Evolutionary conservation across 2,888 invertebrate genomes (phyloP).

Genomic region (Leptarthrus brevirostris): DNA sequence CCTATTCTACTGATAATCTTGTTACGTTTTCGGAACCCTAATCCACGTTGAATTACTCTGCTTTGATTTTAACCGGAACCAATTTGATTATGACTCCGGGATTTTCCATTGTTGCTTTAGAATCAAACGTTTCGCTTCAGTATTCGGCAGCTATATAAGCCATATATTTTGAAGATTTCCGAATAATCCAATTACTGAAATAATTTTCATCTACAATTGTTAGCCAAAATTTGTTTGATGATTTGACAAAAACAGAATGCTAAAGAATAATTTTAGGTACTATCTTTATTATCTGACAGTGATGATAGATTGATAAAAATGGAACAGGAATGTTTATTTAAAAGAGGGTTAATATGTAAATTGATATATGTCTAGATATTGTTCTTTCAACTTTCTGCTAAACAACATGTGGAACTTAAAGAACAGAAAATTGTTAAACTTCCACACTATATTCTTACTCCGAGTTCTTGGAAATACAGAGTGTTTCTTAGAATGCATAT

Average conservation of each 20-base stretch:
- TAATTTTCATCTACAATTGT: slow-evolving; percentile 41
- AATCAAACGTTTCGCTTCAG: neutral
- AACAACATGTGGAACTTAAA: no score
- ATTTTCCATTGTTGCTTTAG: slow-evolving; percentile 47
- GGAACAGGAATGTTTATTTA: no score
- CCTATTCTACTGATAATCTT: slow-evolving; percentile 44
- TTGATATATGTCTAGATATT: no score
- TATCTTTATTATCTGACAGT: no score
- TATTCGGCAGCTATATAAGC: slow-evolving; percentile 6
- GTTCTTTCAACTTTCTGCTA: no score
- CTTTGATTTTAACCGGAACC: slow-evolving; percentile 49
- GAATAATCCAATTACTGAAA: slow-evolving; percentile 45
- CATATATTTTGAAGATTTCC: slow-evolving; percentile 9
- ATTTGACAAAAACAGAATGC: slow-evolving; percentile 49
- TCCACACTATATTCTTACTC: no score
- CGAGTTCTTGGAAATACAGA: no score
- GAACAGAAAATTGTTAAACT: no score
- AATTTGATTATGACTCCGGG: slow-evolving; percentile 53
- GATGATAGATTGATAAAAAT: no score
- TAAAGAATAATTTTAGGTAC: no score
- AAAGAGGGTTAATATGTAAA: no score
- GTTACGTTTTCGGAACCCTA: slow-evolving; percentile 35
- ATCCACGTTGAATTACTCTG: slow-evolving; percentile 28
- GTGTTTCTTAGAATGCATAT: no score
- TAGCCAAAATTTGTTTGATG: slow-evolving; percentile 51